A percentile compares a stretch with the other conserved stretches of the same genome.
Conservation (phyloP, 2,797 vertebrate species). For the Protonibea diacanthus region DNA sequence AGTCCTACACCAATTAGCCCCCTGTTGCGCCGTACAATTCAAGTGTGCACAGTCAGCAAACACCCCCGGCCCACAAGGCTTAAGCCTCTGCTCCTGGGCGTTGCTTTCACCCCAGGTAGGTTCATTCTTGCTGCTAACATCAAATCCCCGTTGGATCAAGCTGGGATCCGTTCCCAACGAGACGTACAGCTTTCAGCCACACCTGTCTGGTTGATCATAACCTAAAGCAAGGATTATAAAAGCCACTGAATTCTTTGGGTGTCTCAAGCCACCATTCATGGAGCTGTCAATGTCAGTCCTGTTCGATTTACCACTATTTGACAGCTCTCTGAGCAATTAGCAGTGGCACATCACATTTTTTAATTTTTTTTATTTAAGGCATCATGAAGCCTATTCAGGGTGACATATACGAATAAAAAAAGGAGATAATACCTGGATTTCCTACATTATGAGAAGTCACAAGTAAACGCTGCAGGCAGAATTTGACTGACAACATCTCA, state of each 20-base stretch:
- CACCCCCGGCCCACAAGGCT: constrained; percentile 22
- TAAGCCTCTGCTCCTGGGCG: constrained; percentile 22
- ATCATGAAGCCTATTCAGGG: constrained; percentile 16
- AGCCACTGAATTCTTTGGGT: constrained; percentile 36
- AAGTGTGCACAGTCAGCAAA: constrained; percentile 50
- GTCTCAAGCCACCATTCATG: constrained; percentile 15
- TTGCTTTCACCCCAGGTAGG: constrained; percentile 26
- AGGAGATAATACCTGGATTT: constrained; percentile 1
- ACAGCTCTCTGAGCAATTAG: constrained; percentile 63
- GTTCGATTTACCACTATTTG: constrained; percentile 15
- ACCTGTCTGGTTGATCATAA: constrained; percentile 58
- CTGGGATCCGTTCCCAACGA: constrained; percentile 38
- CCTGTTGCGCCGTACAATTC: constrained; percentile 9
- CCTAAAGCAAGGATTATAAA: constrained; percentile 72
- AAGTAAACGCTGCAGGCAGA: background rate
- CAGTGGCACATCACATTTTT: constrained; percentile 33
- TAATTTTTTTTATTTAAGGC: constrained; percentile 28
- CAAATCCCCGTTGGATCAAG: constrained; percentile 39
- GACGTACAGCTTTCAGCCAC: constrained; percentile 18
- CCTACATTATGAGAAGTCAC: background rate
- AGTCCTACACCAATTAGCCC: constrained; percentile 48
- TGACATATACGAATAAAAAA: constrained; percentile 29
- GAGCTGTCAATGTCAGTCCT: constrained; percentile 53
- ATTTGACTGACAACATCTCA: constrained; percentile 12
- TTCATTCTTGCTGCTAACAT: constrained; percentile 35